Evolutionary conservation across 2,888 invertebrate genomes (phyloP).

Genomic region (Luffia ferchaultella): DNA sequence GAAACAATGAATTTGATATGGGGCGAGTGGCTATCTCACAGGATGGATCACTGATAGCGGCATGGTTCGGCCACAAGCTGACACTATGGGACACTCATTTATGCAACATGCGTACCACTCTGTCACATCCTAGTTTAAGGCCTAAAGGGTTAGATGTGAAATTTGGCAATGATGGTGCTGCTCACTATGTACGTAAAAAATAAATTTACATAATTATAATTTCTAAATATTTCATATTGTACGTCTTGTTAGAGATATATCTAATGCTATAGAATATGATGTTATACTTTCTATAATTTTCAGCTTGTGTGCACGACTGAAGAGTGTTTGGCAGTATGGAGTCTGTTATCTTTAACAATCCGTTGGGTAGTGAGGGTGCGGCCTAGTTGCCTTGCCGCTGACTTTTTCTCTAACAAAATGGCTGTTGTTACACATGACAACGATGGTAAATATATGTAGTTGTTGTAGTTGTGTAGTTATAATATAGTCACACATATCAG

Average conservation of each 20-base stretch:
- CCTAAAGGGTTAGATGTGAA: conserved; percentile 48
- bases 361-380: conserved; percentile 70
- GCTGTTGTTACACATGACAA: conserved; percentile 71
- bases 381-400: conserved; percentile 46
- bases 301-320: conserved; percentile 62
- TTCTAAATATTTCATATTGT: no score
- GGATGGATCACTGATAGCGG: conserved; percentile 57
- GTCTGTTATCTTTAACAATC: conserved; percentile 72
- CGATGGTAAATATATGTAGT: conserved; percentile 70
- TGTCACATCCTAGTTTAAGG: conserved; percentile 49
- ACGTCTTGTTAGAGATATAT: no score
- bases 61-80: conserved; percentile 55
- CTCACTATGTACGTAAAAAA: conserved; percentile 50
- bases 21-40: conserved; percentile 52
- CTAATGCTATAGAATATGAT: no score
- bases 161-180: conserved; percentile 50
- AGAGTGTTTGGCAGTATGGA: conserved; percentile 73
- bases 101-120: conserved; percentile 40
- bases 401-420: conserved; percentile 72
- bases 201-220: no score
- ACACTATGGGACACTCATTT: conserved; percentile 53
- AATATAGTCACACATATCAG: no score
- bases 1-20: conserved; percentile 34
- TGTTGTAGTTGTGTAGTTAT: no score
- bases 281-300: conserved; percentile 14